A percentile compares a stretch with the other conserved stretches of the same genome.
Conservation (phyloP, 2,113 vertebrate species). For the Campylomormyrus tamandua region DNA sequence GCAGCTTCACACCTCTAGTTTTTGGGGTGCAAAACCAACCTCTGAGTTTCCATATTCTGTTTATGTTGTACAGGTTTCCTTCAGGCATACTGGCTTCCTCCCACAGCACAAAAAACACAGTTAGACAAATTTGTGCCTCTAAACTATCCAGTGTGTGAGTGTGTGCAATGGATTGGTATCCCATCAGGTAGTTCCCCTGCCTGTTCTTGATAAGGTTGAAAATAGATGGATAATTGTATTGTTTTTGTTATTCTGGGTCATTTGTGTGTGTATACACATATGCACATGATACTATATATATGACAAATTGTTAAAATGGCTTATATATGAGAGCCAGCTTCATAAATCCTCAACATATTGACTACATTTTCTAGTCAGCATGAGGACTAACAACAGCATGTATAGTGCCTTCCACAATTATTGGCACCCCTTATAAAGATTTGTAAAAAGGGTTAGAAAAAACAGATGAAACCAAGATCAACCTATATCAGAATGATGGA, state of each 20-base stretch:
- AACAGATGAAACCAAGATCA: too few relatives aligned
- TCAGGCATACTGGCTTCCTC: neutral
- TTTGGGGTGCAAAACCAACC: neutral
- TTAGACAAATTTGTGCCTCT: neutral
- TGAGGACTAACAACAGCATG: neutral
- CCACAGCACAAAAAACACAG: neutral
- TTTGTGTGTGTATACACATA: too few relatives aligned
- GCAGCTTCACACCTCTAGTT: neutral
- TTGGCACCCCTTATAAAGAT: too few relatives aligned
- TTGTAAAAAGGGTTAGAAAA: too few relatives aligned
- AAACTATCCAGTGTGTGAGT: neutral
- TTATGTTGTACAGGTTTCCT: neutral
- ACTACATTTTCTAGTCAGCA: neutral
- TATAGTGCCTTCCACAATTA: too few relatives aligned
- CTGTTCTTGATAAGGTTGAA: neutral
- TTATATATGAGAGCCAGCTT: neutral
- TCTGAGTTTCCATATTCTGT: neutral
- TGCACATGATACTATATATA: too few relatives aligned
- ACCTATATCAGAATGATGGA: too few relatives aligned
- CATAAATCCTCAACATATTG: neutral
- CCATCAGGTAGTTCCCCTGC: neutral
- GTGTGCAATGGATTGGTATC: neutral
- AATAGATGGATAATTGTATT: neutral
- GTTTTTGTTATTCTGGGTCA: neutral
- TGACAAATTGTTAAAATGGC: too few relatives aligned